A percentile compares a stretch with the other conserved stretches of the same genome.
Evolutionary conservation across 2,888 invertebrate species (phyloP).

Genomic region (Spodoptera littoralis): DNA sequence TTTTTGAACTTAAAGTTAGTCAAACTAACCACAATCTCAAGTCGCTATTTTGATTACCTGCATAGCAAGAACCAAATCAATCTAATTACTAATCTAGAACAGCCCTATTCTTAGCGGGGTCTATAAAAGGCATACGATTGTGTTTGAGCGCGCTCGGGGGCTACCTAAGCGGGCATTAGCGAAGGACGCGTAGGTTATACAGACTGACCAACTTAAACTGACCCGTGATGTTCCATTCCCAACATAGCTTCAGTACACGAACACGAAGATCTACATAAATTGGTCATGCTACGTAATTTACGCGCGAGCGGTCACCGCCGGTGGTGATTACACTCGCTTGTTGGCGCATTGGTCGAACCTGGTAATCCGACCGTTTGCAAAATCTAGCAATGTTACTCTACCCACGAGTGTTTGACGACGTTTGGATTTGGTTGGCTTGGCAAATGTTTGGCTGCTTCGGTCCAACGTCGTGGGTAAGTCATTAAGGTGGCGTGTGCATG

Average conservation of each 20-base stretch:
- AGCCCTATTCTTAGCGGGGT: conserved; percentile 71
- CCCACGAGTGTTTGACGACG: conserved; percentile 47
- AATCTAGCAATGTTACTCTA: conserved; percentile 55
- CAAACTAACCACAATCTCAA: conserved; percentile 6
- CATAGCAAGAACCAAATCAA: conserved; percentile 68
- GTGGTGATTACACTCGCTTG: conserved; percentile 83
- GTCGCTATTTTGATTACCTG: conserved; percentile 10
- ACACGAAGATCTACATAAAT: conserved; percentile 58
- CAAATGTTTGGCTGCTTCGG: conserved; percentile 64
- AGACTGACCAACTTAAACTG: conserved; percentile 66
- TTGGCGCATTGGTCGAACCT: conserved; percentile 78
- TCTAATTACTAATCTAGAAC: conserved; percentile 66
- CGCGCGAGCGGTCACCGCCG: conserved; percentile 86
- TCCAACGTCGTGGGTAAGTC: conserved; percentile 72
- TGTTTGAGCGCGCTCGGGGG: conserved; percentile 80
- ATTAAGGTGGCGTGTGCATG: conserved; percentile 82
- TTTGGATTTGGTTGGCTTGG: conserved; percentile 65
- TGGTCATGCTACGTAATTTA: conserved; percentile 80
- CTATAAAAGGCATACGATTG: conserved; percentile 80
- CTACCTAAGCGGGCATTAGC: conserved; percentile 85
- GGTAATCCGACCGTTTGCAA: conserved; percentile 76
- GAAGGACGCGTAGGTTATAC: conserved; percentile 80
- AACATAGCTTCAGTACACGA: conserved; percentile 15
- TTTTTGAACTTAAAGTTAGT: conserved; percentile 14
- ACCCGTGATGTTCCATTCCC: conserved; percentile 61